These are phyloP conservation scores for Agrotis segetum DNA, from an alignment of 2,888 invertebrate species.

Conservation along the genomic window DNA sequence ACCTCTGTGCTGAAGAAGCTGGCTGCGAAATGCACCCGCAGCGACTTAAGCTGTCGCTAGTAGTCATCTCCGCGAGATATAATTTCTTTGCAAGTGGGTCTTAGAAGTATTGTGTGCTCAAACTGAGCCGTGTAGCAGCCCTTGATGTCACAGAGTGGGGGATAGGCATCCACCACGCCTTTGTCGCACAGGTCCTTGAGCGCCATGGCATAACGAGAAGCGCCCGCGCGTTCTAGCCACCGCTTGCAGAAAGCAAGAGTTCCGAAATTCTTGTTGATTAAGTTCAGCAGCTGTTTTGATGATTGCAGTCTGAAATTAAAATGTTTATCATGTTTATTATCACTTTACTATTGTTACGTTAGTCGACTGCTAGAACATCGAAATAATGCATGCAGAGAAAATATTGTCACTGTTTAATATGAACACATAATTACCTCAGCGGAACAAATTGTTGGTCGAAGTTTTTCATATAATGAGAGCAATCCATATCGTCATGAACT, in stretches of 20 bases:
- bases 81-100: constrained; percentile 99
- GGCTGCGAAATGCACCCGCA: constrained; percentile 28
- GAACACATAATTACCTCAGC: constrained; percentile 91
- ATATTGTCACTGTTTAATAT: constrained; percentile 1
- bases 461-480: constrained; percentile 99
- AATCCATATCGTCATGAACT: constrained; percentile 99
- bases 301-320: constrained; percentile 94
- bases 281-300: constrained; percentile 97
- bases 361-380: not conserved
- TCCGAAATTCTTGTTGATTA: constrained; percentile 99
- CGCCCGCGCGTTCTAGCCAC: constrained; percentile 99
- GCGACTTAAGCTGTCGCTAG: constrained; percentile 81
- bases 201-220: constrained; percentile 99
- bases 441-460: constrained; percentile 98
- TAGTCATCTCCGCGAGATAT: constrained; percentile 99
- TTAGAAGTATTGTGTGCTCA: constrained; percentile 99
- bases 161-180: constrained; percentile 99
- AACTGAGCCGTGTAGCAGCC: constrained; percentile 99
- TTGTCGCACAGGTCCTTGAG: constrained; percentile 99
- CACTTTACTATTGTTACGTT: not conserved
- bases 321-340: constrained; percentile 5
- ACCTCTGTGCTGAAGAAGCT: constrained; percentile 35
- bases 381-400: constrained; percentile 14
- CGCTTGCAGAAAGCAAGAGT: constrained; percentile 99
- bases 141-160: constrained; percentile 98